Percentiles rank a stretch among this genome's conserved stretches.
These are phyloP conservation scores for Crematogaster levior DNA, from an alignment of 2,888 invertebrate genomes.

Conservation along the genomic window DNA sequence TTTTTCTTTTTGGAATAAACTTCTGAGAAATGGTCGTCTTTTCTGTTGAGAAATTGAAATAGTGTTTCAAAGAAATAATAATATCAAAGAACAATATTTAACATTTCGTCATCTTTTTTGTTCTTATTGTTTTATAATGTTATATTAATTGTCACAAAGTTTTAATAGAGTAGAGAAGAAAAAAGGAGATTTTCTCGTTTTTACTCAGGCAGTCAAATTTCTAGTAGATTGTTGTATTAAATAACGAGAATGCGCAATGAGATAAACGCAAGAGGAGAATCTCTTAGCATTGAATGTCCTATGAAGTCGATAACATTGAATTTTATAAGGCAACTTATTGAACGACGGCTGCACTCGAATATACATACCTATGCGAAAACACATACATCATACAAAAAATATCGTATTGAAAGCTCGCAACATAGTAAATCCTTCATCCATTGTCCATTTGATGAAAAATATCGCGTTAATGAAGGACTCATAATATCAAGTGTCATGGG, in stretches of 20 bases:
- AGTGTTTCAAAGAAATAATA: background rate
- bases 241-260: background rate
- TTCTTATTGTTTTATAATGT: background rate
- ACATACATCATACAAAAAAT: background rate
- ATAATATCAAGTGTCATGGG: constrained; percentile 16
- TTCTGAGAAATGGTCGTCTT: background rate
- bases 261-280: background rate
- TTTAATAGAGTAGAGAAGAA: background rate
- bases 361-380: background rate
- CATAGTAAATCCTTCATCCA: background rate
- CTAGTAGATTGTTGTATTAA: constrained; percentile 4
- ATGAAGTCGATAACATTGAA: constrained; percentile 19
- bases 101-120: background rate
- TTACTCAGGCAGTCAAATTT: background rate
- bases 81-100: background rate
- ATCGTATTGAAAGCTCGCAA: background rate
- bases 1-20: background rate
- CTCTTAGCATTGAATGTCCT: background rate
- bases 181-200: background rate
- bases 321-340: constrained; percentile 3
- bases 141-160: background rate
- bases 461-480: constrained; percentile 6
- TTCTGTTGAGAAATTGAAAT: background rate
- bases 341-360: background rate
- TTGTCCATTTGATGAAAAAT: background rate